Evolutionary conservation across 23 tunicate species (phyloP), one percentile per base, ranked within the genome.

Genomic region (Trididemnum miniatum): DNA sequence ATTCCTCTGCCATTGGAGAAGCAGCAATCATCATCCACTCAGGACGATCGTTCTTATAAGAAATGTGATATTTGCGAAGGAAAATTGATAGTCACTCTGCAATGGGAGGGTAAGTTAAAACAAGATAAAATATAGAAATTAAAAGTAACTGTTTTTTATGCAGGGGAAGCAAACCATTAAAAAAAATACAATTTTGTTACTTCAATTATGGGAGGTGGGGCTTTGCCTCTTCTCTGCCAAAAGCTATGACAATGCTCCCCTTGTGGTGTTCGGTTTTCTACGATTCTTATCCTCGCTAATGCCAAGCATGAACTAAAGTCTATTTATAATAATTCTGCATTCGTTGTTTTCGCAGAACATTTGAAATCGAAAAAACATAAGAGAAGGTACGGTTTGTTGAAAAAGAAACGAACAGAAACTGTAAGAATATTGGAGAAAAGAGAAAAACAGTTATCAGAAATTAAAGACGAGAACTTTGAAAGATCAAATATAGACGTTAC

Each of bases 311-410:
- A n/a, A n/a, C n/a, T n/a, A n/a, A n/a, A n/a, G n/a, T n/a, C n/a
- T n/a, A n/a, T n/a, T n/a, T n/a, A n/a, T n/a, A n/a, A n/a, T n/a
- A n/a, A n/a, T n/a, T n/a, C n/a, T n/a, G n/a, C n/a, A n/a, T n/a
- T n/a, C n/a, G n/a, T 62, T 18, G 20, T 15, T 31, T 5, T 67
- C 54, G 9, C 38, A 80, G 84, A 22, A 28, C 85, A 82, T 34
- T 23, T 44, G 26, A 66, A 69, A 37, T 82, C 85, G 29, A 82
- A 82, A 30, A 66, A 67, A 15, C 85, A 82, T 29, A 82, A 82
- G 65, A 38, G 67, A 40, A 39, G 5, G 26, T 82, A 23, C 78
- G 78, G 85, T 18, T 65, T 52, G 44, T 67, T 66, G 85, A 67
- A 71, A 37, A 82, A 82, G 29, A n/a, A 67, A 18, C 67, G 18